Evolutionary conservation across 2,888 invertebrate species (phyloP), one percentile per base, ranked within the genome.

Genomic region (Polylopha cassiicola): DNA sequence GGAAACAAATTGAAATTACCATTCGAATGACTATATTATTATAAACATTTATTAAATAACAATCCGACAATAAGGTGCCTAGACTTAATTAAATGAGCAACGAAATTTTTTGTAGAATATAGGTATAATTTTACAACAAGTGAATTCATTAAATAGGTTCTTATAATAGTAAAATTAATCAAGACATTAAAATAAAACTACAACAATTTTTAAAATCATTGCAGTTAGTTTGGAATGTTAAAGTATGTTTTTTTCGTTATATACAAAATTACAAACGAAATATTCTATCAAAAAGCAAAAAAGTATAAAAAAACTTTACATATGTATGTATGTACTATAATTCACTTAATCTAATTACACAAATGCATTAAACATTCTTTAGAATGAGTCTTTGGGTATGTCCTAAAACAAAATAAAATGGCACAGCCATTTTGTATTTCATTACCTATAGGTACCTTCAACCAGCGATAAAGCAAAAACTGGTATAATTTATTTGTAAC

Each of bases 171-270:
- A 20, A 1, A 8, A 5, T 33, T 6, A 18, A 37, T 21, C 3
- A 30, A 24, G 5, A 13, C 21, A 18, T 10, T 11, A 29, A 31
- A 15, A 31, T 31, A 11, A 17, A 39, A 33, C 11, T 20, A 30
- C 41, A 20, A 16, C 30, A 41, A 41, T 41, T n/a, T n/a, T 36
- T 13, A 4, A 15, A 36, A 41, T 41, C 26, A 24, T 24, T 14
- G 22, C 22, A 20, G 9, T 14, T 18, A 20, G 30, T 39, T 44
- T 54, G 58, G 56, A 60, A 60, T 58, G 59, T 55, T 44, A 23
- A 26, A 28, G 46, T 51, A 50, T 39, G 46, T 15, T 23, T 37
- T 18, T 41, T 43, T 48, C 41, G 34, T 37, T 43, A 53, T 47
- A 36, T 51, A 48, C 48, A 49, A 47, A 52, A 53, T 29, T 34